Evolutionary conservation across 2,888 invertebrate genomes (phyloP), one percentile per base, ranked within the genome.

Genomic region (Caradrina clavipalpis): DNA sequence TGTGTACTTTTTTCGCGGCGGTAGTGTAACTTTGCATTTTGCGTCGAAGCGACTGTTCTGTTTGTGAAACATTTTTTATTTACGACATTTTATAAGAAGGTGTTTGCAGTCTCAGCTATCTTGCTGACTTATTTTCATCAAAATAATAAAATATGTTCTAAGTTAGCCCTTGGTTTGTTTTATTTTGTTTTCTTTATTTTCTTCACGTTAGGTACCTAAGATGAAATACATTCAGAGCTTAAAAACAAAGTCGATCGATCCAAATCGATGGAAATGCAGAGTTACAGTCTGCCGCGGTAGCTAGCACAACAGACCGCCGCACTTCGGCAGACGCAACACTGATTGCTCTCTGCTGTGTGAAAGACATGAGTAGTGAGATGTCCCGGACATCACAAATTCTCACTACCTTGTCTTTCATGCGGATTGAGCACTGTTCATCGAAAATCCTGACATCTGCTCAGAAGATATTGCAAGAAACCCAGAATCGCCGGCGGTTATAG

Each of bases 331-430:
- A 62, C 53, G 65, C 57, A 61, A 62, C 66, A 58, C 69, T 84
- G 2, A 26, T 26, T 88, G 95, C 95, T 93, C 94, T 94, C 95
- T 96, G 94, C 97, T 96, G 92, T 96, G 94, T 98, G 99, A 99
- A 99, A 99, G 99, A 99, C 99, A 98, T 98, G 98, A 98, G 99
- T 99, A 98, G 98, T 98, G 99, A 99, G 99, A 99, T 99, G 99
- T 96, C 93, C 88, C 96, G 96, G 94, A 94, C 96, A 93, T 92
- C 93, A 92, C 89, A 91, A 93, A 92, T 95, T 96, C 99, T 99
- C 98, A 98, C 99, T 99, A 98, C 98, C 98, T 98, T 99, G 99
- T 99, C 99, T 99, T 99, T 99, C 99, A 98, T 98, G 98, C 90
- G 96, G 97, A 96, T 96, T 91, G 94, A 94, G 96, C 95, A 91